phyloP scores from a whole-genome alignment of 2,797 vertebrate species.

The Pangasius larnaudii region DNA sequence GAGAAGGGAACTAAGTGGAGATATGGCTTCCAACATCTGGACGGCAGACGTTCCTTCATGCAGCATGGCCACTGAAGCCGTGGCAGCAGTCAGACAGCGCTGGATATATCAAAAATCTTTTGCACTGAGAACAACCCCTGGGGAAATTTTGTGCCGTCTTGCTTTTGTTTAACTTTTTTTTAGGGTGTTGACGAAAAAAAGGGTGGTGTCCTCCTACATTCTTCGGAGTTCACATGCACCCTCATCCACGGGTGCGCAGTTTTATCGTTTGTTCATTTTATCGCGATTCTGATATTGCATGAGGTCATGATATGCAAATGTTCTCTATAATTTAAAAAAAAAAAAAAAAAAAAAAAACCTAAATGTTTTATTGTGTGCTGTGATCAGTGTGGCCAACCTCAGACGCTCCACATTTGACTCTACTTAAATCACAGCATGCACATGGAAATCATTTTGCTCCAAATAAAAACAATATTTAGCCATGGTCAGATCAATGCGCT shows the following conservation, averaged over 20 bases:
- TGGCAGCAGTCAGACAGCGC: slow-evolving; percentile 68
- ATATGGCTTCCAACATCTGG: slow-evolving; percentile 79
- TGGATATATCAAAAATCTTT: slow-evolving; percentile 58
- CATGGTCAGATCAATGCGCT: slow-evolving; percentile 1
- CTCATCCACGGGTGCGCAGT: not conserved
- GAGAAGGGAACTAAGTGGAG: slow-evolving; percentile 66
- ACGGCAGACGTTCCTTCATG: slow-evolving; percentile 76
- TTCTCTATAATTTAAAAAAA: not conserved
- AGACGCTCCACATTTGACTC: slow-evolving; percentile 14
- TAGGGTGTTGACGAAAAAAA: slow-evolving; percentile 30
- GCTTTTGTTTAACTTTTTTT: slow-evolving; percentile 33
- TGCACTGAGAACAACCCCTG: slow-evolving; percentile 38
- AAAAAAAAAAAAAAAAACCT: not conserved
- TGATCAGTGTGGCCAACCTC: slow-evolving; percentile 18
- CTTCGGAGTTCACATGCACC: slow-evolving; percentile 15
- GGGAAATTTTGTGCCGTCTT: slow-evolving; percentile 47
- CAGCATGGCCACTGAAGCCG: slow-evolving; percentile 69
- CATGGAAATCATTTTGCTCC: slow-evolving; percentile 29
- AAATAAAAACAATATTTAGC: slow-evolving; percentile 35
- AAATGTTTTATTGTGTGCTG: slow-evolving; percentile 7
- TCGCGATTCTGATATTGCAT: not conserved
- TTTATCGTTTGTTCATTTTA: not conserved
- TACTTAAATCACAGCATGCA: slow-evolving; percentile 34
- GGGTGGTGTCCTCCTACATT: slow-evolving; percentile 30
- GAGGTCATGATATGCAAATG: slow-evolving; percentile 1